Percentiles rank a stretch among this genome's conserved stretches.
Evolutionary conservation across 2,113 vertebrate genomes (phyloP).

Genomic region (Channa argus): DNA sequence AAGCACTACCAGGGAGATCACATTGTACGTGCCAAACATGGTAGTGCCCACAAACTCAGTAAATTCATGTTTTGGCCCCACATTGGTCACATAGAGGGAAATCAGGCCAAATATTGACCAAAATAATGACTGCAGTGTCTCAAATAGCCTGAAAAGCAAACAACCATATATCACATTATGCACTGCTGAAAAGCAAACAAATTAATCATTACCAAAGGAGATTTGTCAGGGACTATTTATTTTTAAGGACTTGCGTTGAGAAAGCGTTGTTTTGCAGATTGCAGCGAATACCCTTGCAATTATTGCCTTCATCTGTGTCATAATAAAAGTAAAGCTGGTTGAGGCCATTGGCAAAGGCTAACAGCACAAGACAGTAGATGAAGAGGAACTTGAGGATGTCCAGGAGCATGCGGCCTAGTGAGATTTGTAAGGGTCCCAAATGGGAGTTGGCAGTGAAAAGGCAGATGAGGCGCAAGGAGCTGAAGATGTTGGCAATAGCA

Average conservation of each 20-base stretch:
- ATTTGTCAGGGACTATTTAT: slow-evolving; percentile 22
- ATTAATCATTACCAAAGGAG: slow-evolving; percentile 15
- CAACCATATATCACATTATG: slow-evolving; percentile 25
- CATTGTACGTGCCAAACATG: slow-evolving; percentile 98
- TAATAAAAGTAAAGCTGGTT: slow-evolving; percentile 98
- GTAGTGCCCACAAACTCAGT: slow-evolving; percentile 97
- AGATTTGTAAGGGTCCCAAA: slow-evolving; percentile 97
- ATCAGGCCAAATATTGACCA: slow-evolving; percentile 99
- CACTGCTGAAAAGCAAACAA: not conserved
- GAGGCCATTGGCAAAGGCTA: slow-evolving; percentile 97
- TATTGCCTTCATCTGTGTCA: slow-evolving; percentile 69
- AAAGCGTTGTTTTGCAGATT: slow-evolving; percentile 95
- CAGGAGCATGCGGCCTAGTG: slow-evolving; percentile 97
- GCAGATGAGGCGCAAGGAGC: slow-evolving; percentile 95
- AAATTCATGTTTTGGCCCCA: slow-evolving; percentile 90
- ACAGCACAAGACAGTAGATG: slow-evolving; percentile 96
- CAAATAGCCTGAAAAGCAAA: slow-evolving; percentile 89
- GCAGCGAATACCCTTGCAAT: slow-evolving; percentile 94
- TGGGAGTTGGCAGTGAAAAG: slow-evolving; percentile 99
- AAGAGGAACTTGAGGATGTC: slow-evolving; percentile 99
- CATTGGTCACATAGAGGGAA: slow-evolving; percentile 94
- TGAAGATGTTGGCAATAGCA: slow-evolving; percentile 98
- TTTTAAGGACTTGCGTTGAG: slow-evolving; percentile 88
- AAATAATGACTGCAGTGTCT: slow-evolving; percentile 96
- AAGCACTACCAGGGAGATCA: slow-evolving; percentile 98